Conservation (phyloP, 2,797 vertebrate species). For the Oryzias dopingdopingensis region DNA sequence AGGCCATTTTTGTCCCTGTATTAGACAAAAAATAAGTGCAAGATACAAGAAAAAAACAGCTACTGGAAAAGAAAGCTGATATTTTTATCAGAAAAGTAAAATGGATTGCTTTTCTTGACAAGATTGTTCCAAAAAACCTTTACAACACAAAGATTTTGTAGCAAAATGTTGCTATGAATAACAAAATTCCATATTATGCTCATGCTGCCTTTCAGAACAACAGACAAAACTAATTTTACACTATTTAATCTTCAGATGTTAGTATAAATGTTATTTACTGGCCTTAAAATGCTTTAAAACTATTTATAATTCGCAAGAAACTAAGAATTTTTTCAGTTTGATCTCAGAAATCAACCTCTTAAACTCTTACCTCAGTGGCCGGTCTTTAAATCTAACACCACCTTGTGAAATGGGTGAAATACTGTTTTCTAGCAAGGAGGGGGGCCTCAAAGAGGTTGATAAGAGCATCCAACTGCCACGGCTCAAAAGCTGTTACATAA, state of each 20-base stretch:
- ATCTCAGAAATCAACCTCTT: too few relatives aligned
- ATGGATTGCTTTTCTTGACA: background rate
- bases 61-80: background rate
- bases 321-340: too few relatives aligned
- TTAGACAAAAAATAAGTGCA: background rate
- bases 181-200: background rate
- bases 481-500: background rate
- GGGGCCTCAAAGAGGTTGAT: constrained; percentile 24
- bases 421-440: background rate
- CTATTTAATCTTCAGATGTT: background rate
- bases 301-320: background rate
- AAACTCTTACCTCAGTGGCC: constrained; percentile 25
- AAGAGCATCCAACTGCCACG: constrained; percentile 23
- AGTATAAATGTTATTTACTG: background rate
- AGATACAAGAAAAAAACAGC: background rate
- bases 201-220: background rate
- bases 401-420: constrained; percentile 12
- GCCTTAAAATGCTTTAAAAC: background rate
- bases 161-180: too few relatives aligned
- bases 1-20: constrained; percentile 54
- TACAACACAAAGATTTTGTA: too few relatives aligned
- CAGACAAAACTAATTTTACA: background rate
- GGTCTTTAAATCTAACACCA: background rate
- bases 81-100: constrained; percentile 4
- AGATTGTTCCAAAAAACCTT: too few relatives aligned